Evolutionary conservation across 1,140 invertebrate species (phyloP), one percentile per base, ranked within the genome.

Genomic region (Eupristina koningsbergeri): DNA sequence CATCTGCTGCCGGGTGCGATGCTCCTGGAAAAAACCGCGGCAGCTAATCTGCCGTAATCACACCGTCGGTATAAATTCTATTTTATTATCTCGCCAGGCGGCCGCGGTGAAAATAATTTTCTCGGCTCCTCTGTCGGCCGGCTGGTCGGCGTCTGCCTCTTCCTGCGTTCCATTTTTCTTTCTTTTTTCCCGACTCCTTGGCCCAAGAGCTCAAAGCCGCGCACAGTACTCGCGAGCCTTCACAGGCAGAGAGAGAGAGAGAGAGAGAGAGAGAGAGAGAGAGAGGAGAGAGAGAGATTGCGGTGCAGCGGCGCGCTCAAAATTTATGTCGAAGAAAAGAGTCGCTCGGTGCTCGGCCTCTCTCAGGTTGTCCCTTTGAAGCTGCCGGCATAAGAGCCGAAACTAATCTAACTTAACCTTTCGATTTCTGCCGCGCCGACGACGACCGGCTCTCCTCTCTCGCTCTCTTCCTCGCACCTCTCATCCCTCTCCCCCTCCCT

Each of bases 381-480:
- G 84, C 74, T 36, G 84, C 84, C 84, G 84, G 84, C 84, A 77
- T 85, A 85, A 85, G 80, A 85, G 80, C 84, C 84, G 84, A 85
- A 85, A 85, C 84, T 85, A 85, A 85, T 85, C 84, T 85, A 85
- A 85, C 84, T 85, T 85, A 85, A 82, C 84, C 84, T 85, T 85
- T 85, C 84, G 84, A 85, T 85, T 85, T 76, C 80, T 74, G 71
- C 71, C 67, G 69, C 39, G 74, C 79, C 74, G 64, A 64, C 77
- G 77, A 79, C 67, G 19, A 3, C 58, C n/a, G 41, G 13, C 41
- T 45, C 41, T 6, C 41, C 41, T 9, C 13, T 50, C 47, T 8
- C 47, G 9, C 61, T 47, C 41, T 8, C 36, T 29, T 61, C n/a
- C 36, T 63, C 6, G 15, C 67, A 39, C 31, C 71, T 26, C 22